These are phyloP conservation scores for Poicephalus meyeri DNA, from an alignment of 2,113 vertebrate species.

Conservation along the genomic window DNA sequence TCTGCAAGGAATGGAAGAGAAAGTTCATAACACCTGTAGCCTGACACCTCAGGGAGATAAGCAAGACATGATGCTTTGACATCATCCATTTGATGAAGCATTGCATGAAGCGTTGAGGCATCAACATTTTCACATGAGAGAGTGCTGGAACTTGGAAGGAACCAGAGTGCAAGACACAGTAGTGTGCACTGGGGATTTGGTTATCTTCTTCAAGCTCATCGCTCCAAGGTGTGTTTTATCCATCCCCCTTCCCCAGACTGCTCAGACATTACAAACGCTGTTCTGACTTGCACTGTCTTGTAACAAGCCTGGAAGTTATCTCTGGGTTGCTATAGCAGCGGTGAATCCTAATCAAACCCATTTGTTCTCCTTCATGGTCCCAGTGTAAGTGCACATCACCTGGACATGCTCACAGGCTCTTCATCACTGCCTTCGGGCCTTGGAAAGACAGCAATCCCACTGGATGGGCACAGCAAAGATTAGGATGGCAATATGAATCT, in stretches of 20 bases:
- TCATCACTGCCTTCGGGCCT: neutral
- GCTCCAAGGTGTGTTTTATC: neutral
- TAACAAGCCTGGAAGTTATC: neutral
- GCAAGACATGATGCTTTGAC: accelerated
- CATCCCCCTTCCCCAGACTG: accelerated
- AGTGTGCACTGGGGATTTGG: neutral
- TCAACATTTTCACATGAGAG: neutral
- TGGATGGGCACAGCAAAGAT: neutral
- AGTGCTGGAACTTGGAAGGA: neutral
- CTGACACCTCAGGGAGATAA: neutral
- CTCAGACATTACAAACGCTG: neutral
- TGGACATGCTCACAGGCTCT: neutral
- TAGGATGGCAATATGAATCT: neutral
- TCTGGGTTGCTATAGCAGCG: neutral
- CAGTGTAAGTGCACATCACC: neutral
- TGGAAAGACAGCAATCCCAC: neutral
- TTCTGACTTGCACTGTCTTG: neutral
- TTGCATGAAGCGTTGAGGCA: neutral
- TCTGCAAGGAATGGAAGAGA: neutral
- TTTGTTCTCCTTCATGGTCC: neutral
- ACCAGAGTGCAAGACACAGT: accelerated
- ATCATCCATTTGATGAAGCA: accelerated
- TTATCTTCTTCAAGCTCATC: neutral
- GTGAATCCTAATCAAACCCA: neutral
- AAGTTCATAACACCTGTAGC: neutral